A percentile compares a stretch with the other conserved stretches of the same genome.
phyloP scores from a whole-genome alignment of 35 echinoderm and acorn worm species.

The Anneissia japonica region DNA sequence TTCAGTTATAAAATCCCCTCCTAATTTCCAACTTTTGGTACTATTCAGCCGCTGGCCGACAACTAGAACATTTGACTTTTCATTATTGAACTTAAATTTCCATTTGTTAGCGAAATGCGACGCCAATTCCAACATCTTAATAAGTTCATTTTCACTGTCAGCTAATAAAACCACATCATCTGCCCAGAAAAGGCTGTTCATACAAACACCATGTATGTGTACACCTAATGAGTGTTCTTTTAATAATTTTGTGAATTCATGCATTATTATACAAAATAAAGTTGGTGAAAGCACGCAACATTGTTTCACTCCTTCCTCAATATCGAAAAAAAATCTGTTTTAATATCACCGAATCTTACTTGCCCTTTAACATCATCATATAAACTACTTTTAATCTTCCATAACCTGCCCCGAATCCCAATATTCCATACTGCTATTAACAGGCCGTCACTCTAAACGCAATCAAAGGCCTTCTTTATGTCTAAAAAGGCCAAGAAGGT shows the following conservation, averaged over 20 bases:
- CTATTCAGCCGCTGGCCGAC: not conserved
- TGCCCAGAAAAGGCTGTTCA: not conserved
- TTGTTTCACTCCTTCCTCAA: not conserved
- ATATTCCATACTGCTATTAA: not conserved
- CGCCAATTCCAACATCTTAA: not conserved
- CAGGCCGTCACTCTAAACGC: not conserved
- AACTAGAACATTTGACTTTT: not conserved
- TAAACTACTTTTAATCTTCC: not conserved
- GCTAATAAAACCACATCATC: not conserved
- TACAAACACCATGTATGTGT: not conserved
- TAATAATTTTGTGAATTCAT: not conserved
- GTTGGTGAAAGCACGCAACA: not conserved
- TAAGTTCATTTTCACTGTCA: not conserved
- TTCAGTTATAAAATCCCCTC: not conserved
- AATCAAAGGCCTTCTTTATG: not conserved
- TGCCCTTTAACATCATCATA: not conserved
- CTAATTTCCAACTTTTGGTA: not conserved
- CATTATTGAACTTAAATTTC: not conserved
- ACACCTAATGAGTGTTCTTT: not conserved
- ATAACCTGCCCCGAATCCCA: not conserved
- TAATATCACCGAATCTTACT: not conserved
- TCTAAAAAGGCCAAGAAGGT: not conserved
- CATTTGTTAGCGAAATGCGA: not conserved
- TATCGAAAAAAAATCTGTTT: not conserved
- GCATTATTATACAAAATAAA: not conserved